A percentile compares a stretch with the other conserved stretches of the same genome.
Conservation (phyloP, 2,797 vertebrate species). For the Gallirallus australis region DNA sequence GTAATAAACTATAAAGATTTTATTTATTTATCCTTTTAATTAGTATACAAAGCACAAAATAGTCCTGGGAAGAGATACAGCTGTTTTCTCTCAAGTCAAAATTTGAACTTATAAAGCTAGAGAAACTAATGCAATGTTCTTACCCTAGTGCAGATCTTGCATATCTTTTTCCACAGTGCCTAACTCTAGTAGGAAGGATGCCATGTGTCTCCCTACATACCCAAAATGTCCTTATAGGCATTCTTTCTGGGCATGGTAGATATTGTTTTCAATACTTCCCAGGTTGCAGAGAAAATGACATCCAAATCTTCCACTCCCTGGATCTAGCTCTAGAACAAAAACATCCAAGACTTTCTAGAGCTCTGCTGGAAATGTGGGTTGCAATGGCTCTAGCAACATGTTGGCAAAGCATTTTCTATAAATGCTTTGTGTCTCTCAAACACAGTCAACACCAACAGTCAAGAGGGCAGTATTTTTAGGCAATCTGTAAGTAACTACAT, state of each 20-base stretch:
- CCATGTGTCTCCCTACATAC: not conserved
- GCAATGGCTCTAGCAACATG: not conserved
- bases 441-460: not conserved
- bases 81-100: not conserved
- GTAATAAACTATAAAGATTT: not conserved
- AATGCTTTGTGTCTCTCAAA: not conserved
- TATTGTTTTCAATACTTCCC: not conserved
- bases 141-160: not conserved
- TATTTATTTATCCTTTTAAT: not conserved
- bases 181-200: not conserved
- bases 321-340: not conserved
- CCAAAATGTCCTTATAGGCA: not conserved
- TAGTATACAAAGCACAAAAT: not conserved
- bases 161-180: not conserved
- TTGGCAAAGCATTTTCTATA: not conserved
- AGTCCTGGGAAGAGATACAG: not conserved
- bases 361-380: not conserved
- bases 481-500: not conserved
- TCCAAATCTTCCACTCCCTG: not conserved
- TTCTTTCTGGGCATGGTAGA: not conserved
- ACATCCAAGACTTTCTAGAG: not conserved
- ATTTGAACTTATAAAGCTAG: not conserved
- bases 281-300: not conserved
- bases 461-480: not conserved
- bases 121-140: not conserved